Evolutionary conservation across 53 echinoderm and acorn worm genomes (phyloP).

Genomic region (Zoroaster sp.): DNA sequence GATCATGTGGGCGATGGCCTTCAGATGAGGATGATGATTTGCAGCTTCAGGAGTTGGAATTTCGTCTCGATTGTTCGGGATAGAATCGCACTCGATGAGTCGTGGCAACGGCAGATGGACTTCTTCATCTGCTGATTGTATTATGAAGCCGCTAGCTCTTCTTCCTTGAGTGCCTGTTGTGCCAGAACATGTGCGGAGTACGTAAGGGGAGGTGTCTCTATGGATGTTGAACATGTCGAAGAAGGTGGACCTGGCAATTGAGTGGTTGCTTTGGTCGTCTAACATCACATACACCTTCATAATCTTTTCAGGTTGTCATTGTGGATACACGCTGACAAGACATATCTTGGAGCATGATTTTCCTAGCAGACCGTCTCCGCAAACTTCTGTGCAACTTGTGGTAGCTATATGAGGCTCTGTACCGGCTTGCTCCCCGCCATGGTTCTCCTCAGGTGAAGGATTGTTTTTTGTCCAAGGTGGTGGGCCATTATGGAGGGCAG

Average conservation of each 20-base stretch:
- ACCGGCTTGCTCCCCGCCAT: conserved; percentile 7
- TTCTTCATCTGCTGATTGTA: conserved; percentile 31
- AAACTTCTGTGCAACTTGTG: conserved; percentile 22
- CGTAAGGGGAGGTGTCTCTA: not conserved
- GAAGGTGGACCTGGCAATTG: conserved; percentile 40
- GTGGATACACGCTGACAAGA: conserved; percentile 20
- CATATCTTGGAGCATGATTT: conserved; percentile 67
- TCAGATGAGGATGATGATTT: conserved; percentile 41
- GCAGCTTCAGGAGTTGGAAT: conserved; percentile 50
- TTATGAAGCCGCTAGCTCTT: conserved; percentile 14
- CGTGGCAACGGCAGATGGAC: not conserved
- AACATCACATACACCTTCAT: conserved; percentile 36
- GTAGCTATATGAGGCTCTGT: not conserved
- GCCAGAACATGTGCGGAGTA: conserved; percentile 53
- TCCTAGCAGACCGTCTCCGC: conserved; percentile 3
- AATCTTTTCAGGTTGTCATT: not conserved
- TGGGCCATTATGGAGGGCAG: conserved; percentile 25
- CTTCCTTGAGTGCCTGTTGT: not conserved
- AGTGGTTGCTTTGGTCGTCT: conserved; percentile 59
- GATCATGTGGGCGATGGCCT: conserved; percentile 15
- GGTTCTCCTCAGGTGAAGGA: not conserved
- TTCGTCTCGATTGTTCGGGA: conserved; percentile 45
- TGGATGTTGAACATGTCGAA: conserved; percentile 34
- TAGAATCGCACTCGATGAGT: conserved; percentile 22
- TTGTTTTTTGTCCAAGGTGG: conserved; percentile 15